A percentile compares a stretch with the other conserved stretches of the same genome.
Evolutionary conservation across 2,113 vertebrate genomes (phyloP).

Genomic region (Emydocephalus ijimae): DNA sequence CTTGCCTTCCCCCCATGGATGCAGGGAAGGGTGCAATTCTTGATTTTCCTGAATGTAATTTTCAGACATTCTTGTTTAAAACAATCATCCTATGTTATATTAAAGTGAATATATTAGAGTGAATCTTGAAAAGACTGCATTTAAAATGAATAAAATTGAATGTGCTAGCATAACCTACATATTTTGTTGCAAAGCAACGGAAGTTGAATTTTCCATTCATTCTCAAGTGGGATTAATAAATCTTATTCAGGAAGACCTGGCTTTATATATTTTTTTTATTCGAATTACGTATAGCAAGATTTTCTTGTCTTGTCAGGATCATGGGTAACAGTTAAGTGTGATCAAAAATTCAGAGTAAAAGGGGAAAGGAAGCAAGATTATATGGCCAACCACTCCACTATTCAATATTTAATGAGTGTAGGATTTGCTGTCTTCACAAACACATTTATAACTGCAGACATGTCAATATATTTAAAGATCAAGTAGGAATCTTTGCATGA

Average conservation of each 20-base stretch:
- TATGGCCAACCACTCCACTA: neutral
- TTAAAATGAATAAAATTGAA: neutral
- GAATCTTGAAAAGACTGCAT: neutral
- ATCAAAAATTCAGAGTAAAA: neutral
- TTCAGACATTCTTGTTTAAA: neutral
- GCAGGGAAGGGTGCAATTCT: neutral
- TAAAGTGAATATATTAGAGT: neutral
- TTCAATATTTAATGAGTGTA: slow-evolving; percentile 21
- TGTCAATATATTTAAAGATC: slow-evolving; percentile 44
- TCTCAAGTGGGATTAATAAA: neutral
- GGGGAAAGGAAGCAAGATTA: slow-evolving; percentile 12
- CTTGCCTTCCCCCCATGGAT: neutral
- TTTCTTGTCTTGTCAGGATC: neutral
- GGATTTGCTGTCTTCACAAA: slow-evolving; percentile 30
- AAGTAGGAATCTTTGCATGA: slow-evolving; percentile 28
- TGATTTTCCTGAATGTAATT: neutral
- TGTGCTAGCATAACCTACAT: neutral
- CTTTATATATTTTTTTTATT: neutral
- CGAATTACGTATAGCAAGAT: neutral
- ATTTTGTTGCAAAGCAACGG: neutral
- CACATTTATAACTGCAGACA: slow-evolving; percentile 38
- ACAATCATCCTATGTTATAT: neutral
- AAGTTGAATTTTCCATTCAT: neutral
- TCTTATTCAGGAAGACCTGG: neutral
- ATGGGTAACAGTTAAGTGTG: neutral